Evolutionary conservation across 2,888 invertebrate species (phyloP).

Genomic region (Macrophya alboannulata): DNA sequence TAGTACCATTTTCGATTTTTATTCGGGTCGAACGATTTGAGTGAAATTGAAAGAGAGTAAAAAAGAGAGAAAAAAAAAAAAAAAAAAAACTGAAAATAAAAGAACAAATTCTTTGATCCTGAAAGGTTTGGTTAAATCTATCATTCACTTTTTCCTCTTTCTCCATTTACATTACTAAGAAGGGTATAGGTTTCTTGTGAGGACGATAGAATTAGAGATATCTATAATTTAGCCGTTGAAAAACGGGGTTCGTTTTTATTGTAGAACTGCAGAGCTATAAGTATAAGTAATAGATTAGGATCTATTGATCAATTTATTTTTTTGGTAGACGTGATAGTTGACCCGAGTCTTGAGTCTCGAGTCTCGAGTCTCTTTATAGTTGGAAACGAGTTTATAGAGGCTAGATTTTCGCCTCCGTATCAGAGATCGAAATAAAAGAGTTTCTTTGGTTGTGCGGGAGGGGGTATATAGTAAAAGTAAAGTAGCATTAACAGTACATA

Average conservation of each 20-base stretch:
- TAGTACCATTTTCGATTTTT: not conserved
- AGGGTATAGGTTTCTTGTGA: no score
- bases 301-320: conserved; percentile 46
- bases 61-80: no score
- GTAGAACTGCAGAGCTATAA: not conserved
- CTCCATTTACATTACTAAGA: no score
- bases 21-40: no score
- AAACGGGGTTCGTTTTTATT: not conserved
- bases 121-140: no score
- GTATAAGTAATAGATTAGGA: not conserved
- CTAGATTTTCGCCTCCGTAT: not conserved
- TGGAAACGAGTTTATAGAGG: not conserved
- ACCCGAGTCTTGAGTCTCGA: not conserved
- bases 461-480: not conserved
- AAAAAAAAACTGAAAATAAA: no score
- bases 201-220: not conserved
- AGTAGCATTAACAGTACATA: conserved; percentile 40
- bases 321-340: not conserved
- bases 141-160: no score
- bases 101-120: no score
- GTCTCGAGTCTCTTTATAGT: not conserved
- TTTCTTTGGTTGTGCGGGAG: not conserved
- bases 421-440: conserved; percentile 5
- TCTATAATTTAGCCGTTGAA: conserved; percentile 11
- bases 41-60: no score